Percentiles rank a stretch among this genome's conserved stretches.
These are phyloP conservation scores for Paramormyrops kingsleyae DNA, from an alignment of 2,113 vertebrate species.

Conservation along the genomic window DNA sequence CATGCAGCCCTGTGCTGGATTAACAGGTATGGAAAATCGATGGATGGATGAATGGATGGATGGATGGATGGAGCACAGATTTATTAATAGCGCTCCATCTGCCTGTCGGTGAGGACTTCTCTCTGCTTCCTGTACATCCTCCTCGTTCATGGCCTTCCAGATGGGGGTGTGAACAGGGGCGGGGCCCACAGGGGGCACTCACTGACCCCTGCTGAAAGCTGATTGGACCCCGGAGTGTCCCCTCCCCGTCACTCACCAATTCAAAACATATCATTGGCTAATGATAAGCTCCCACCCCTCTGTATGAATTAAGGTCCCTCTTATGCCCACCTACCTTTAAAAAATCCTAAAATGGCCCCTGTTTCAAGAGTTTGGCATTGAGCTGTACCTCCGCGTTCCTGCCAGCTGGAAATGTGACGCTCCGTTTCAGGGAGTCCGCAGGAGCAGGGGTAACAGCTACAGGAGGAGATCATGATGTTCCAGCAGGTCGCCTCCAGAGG, in stretches of 20 bases:
- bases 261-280: not conserved
- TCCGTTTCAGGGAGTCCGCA: not conserved
- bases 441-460: not conserved
- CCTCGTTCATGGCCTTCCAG: not conserved
- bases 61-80: not conserved
- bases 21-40: not conserved
- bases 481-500: not conserved
- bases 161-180: not conserved
- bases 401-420: not conserved
- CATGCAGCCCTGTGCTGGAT: not conserved
- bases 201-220: not conserved
- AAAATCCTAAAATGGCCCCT: not conserved
- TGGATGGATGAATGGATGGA: no score
- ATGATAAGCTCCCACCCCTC: not conserved
- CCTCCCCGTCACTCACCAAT: not conserved
- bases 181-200: not conserved
- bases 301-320: not conserved
- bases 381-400: not conserved
- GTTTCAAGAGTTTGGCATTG: not conserved
- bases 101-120: not conserved
- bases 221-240: not conserved
- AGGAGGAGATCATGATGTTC: not conserved
- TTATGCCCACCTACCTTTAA: not conserved
- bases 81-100: not conserved
- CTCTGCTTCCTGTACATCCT: not conserved